These are phyloP conservation scores for Sarcophaga rosellei DNA, from an alignment of 2,888 invertebrate species.

Conservation along the genomic window DNA sequence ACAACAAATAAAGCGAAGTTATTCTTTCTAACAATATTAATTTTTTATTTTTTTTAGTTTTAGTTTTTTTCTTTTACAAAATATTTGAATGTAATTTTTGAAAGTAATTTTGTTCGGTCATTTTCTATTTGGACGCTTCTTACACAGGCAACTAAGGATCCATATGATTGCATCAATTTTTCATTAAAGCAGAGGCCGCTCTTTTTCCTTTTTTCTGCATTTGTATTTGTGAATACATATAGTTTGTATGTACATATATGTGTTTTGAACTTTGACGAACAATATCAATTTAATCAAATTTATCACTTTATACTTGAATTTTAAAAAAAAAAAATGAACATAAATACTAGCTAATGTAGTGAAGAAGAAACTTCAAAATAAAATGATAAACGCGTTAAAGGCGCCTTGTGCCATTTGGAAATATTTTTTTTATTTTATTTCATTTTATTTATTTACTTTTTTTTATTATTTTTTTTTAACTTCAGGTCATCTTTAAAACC, in stretches of 20 bases:
- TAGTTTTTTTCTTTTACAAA: slow-evolving; percentile 43
- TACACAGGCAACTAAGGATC: slow-evolving; percentile 3
- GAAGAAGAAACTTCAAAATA: background rate
- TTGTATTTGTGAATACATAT: background rate
- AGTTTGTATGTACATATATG: background rate
- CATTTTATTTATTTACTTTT: slow-evolving; percentile 25
- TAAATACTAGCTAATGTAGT: background rate
- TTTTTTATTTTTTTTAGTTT: slow-evolving; percentile 71
- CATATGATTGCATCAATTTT: slow-evolving; percentile 35
- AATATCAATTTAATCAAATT: slow-evolving; percentile 70
- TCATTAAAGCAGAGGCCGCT: slow-evolving; percentile 40
- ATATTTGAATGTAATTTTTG: slow-evolving; percentile 62
- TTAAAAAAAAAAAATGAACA: slow-evolving; percentile 29
- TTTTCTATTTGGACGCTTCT: slow-evolving; percentile 33
- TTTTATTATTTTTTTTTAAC: background rate
- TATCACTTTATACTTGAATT: slow-evolving; percentile 65
- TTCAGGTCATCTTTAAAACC: slow-evolving; percentile 67
- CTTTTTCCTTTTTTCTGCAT: background rate
- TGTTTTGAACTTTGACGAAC: slow-evolving; percentile 62
- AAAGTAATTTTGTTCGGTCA: slow-evolving; percentile 31
- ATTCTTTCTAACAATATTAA: slow-evolving; percentile 48
- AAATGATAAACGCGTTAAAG: slow-evolving; percentile 66
- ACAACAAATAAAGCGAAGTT: background rate
- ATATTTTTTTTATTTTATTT: slow-evolving; percentile 56
- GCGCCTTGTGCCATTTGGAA: slow-evolving; percentile 67